A percentile compares a stretch with the other conserved stretches of the same genome.
Conservation (phyloP, 2,888 invertebrate species). For the Drosophila prolongata region DNA sequence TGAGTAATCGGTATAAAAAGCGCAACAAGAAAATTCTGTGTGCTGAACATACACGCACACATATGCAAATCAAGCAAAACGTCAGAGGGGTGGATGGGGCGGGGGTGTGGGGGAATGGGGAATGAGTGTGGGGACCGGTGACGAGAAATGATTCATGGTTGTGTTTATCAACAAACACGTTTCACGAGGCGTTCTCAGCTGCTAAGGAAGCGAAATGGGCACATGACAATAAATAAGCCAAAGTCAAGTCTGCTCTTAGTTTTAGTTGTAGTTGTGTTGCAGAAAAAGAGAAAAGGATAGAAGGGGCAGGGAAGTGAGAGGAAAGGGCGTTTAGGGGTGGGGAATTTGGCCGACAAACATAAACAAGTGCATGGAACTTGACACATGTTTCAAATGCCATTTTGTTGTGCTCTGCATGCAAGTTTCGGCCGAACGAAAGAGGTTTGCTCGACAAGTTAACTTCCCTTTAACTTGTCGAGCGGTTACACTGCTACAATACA, state of each 20-base stretch:
- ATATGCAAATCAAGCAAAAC: conserved; percentile 73
- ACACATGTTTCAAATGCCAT: conserved; percentile 77
- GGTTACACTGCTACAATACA: too few relatives aligned
- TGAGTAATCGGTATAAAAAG: conserved; percentile 46
- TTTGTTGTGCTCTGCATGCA: conserved; percentile 46
- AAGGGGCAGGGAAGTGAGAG: background rate
- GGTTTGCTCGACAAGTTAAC: background rate
- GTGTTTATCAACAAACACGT: conserved; percentile 79
- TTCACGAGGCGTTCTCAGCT: conserved; percentile 60
- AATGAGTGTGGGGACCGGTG: conserved; percentile 12
- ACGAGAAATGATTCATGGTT: conserved; percentile 75
- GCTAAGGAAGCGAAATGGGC: conserved; percentile 67
- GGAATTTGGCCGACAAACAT: conserved; percentile 52
- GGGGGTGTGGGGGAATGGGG: conserved; percentile 3
- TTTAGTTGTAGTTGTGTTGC: conserved; percentile 28
- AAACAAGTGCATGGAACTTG: conserved; percentile 74
- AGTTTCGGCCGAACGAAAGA: conserved; percentile 20
- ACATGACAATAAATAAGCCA: conserved; percentile 61
- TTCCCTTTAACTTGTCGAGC: too few relatives aligned
- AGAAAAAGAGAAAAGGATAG: conserved; percentile 2
- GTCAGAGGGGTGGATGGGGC: conserved; percentile 13
- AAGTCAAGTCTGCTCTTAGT: conserved; percentile 50
- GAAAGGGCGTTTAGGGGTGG: conserved; percentile 1
- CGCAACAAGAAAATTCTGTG: conserved; percentile 68
- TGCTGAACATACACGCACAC: conserved; percentile 31